These are phyloP conservation scores for Pyrgilauda ruficollis DNA, from an alignment of 2,113 vertebrate genomes.

Conservation along the genomic window DNA sequence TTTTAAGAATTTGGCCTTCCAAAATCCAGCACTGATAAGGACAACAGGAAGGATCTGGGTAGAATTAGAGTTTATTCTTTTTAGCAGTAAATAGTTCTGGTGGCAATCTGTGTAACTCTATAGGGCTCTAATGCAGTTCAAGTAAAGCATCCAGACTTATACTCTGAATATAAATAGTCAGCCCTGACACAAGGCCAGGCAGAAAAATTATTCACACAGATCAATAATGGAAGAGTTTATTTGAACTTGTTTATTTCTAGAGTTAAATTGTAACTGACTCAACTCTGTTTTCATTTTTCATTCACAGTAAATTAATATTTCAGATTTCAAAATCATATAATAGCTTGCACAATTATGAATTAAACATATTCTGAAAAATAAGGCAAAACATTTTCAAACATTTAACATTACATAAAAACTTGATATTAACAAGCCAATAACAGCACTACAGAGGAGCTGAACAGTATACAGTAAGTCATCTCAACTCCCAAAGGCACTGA, in stretches of 20 bases:
- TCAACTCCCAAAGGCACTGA: not conserved
- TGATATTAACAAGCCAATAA: not conserved
- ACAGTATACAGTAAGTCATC: not conserved
- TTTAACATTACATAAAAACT: not conserved
- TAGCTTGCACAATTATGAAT: not conserved
- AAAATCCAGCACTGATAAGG: not conserved
- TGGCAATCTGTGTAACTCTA: not conserved
- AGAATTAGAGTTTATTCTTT: not conserved
- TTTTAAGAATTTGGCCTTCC: not conserved
- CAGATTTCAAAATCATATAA: not conserved
- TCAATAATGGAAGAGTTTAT: not conserved
- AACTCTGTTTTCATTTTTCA: not conserved
- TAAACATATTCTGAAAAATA: not conserved
- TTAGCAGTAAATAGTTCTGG: not conserved
- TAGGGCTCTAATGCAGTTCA: not conserved
- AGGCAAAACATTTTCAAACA: not conserved
- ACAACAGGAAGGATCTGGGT: not conserved
- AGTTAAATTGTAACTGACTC: not conserved
- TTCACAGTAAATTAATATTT: not conserved
- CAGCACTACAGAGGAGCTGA: not conserved
- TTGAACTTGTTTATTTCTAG: not conserved
- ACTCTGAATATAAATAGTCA: not conserved
- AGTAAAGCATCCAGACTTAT: not conserved
- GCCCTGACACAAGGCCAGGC: not conserved
- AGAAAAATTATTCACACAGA: not conserved